Conservation (phyloP, 2,888 invertebrate species). For the Bombyx huttoni region DNA sequence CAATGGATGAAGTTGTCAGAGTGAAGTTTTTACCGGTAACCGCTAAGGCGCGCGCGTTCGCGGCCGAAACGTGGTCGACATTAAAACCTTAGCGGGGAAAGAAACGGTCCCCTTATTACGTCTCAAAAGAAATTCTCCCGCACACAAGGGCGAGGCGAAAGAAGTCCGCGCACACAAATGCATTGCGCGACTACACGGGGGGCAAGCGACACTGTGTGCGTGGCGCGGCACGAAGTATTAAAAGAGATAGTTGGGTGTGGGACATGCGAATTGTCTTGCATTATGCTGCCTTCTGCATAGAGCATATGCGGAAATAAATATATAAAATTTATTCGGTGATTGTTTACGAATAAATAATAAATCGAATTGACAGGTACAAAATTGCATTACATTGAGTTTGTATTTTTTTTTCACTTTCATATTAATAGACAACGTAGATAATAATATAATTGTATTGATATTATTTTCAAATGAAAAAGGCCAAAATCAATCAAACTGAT, state of each 20-base stretch:
- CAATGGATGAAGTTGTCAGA: constrained; percentile 6
- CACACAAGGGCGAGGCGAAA: constrained; percentile 60
- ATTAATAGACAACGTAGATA: no score
- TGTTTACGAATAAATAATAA: no score
- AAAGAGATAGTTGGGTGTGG: constrained; percentile 68
- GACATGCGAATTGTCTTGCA: constrained; percentile 37
- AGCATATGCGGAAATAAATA: not conserved
- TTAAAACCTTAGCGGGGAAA: constrained; percentile 72
- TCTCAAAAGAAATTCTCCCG: constrained; percentile 70
- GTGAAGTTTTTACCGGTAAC: constrained; percentile 48
- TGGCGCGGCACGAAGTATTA: constrained; percentile 57
- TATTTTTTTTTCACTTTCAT: no score
- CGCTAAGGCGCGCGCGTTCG: constrained; percentile 68
- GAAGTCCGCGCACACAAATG: constrained; percentile 62
- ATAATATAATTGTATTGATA: no score
- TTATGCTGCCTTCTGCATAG: constrained; percentile 21
- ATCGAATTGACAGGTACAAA: no score
- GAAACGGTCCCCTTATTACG: constrained; percentile 73
- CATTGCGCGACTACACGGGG: constrained; percentile 45
- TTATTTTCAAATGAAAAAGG: no score
- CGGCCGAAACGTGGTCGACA: constrained; percentile 71
- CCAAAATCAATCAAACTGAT: no score
- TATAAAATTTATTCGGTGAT: no score
- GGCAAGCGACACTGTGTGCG: constrained; percentile 46
- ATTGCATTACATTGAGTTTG: no score